Conservation (phyloP, 2,113 vertebrate species). For the Eptesicus fuscus region DNA sequence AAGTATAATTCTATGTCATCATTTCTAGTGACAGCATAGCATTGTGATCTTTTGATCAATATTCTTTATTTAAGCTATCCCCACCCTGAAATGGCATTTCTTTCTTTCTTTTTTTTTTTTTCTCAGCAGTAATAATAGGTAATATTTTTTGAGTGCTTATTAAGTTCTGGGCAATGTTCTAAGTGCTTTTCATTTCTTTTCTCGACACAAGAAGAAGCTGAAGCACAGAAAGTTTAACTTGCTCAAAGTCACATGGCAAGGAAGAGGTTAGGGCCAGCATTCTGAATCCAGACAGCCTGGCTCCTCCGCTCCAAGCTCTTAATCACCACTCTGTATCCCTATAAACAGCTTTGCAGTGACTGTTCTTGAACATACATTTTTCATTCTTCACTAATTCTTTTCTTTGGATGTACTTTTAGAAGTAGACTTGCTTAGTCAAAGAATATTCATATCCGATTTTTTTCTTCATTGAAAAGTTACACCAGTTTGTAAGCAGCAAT, state of each 20-base stretch:
- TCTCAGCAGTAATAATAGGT: not conserved
- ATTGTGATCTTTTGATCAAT: not conserved
- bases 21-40: not conserved
- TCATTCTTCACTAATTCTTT: constrained; percentile 41
- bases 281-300: constrained; percentile 38
- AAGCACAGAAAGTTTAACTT: constrained; percentile 7
- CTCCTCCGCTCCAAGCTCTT: constrained; percentile 32
- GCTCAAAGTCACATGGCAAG: not conserved
- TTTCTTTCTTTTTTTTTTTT: not conserved
- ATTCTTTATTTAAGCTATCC: not conserved
- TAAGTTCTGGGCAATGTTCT: not conserved
- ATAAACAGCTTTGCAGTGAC: not conserved
- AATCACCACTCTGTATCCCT: constrained; percentile 16
- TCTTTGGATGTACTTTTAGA: constrained; percentile 5
- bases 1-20: not conserved
- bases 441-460: not conserved
- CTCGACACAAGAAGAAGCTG: not conserved
- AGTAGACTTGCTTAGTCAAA: not conserved
- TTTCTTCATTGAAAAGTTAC: not conserved
- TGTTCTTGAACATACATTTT: constrained; percentile 38
- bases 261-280: not conserved
- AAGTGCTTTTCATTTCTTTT: not conserved
- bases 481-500: not conserved
- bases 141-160: not conserved
- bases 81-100: not conserved